A percentile compares a stretch with the other conserved stretches of the same genome.
phyloP scores from a whole-genome alignment of 2,797 vertebrate genomes.

The Peromyscus aztecus region DNA sequence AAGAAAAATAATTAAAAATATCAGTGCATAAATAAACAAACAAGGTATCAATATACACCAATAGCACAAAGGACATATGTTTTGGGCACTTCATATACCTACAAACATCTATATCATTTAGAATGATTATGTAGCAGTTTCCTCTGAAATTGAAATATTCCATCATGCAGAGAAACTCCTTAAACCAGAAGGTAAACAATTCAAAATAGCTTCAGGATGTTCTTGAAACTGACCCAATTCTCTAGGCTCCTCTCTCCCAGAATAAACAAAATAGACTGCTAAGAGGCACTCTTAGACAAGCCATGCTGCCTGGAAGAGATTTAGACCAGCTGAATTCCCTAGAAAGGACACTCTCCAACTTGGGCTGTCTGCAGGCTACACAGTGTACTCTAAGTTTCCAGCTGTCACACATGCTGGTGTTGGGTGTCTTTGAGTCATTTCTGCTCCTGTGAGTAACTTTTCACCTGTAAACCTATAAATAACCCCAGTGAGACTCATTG shows the following conservation, averaged over 20 bases:
- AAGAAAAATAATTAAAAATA: constrained; percentile 15
- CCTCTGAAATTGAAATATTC: not conserved
- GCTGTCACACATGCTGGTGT: not conserved
- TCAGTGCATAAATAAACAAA: not conserved
- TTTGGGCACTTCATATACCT: not conserved
- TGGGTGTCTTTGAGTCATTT: not conserved
- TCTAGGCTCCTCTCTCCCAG: not conserved
- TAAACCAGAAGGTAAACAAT: not conserved
- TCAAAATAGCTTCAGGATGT: not conserved
- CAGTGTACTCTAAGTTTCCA: not conserved
- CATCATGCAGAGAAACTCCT: not conserved
- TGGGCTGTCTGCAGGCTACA: not conserved
- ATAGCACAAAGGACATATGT: not conserved
- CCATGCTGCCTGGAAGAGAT: not conserved
- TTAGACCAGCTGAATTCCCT: not conserved
- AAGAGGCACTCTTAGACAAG: not conserved
- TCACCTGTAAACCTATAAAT: not conserved
- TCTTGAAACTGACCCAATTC: not conserved
- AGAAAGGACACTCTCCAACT: not conserved
- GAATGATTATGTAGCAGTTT: not conserved
- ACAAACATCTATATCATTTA: not conserved
- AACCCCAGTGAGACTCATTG: not conserved
- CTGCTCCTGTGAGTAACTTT: not conserved
- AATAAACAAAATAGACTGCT: not conserved
- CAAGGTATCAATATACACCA: not conserved